Evolutionary conservation across 2,888 invertebrate genomes (phyloP), one percentile per base, ranked within the genome.

Genomic region (Aspidiotus destructor): DNA sequence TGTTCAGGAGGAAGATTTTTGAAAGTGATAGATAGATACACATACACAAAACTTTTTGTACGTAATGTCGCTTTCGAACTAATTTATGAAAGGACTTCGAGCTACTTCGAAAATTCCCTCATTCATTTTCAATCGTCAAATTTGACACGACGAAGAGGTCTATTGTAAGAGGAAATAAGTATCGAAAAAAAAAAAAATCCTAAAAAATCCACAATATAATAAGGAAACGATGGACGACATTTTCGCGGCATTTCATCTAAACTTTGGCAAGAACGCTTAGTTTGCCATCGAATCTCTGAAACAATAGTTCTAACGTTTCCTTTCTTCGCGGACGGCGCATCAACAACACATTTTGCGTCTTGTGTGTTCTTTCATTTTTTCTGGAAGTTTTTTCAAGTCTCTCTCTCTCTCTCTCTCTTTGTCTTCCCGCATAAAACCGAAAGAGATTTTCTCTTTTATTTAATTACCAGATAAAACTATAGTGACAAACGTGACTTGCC

Each of bases 241-340:
- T 57, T 65, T 58, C 48, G 48, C 65, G 48, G 57, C 60, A 57
- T 65, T 65, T 65, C 57, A 65, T 65, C 65, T 58, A 57, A 65
- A 57, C 58, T 65, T 57, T 16, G 16, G 11, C 15, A 11, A 2
- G 53, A 53, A 63, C 53, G 53, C 11, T 63, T 15, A 28, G 58
- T 65, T 65, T 58, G 58, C 58, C 58, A 58, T 40, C 6, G 58
- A 58, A 58, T 58, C 28, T 40, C 10, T 13, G 40, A 15, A 28
- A 58, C n/a, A 48, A n/a, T n/a, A 48, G 48, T 48, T n/a, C 6
- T n/a, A 48, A 48, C 48, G 48, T 48, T 48, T 48, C 10, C 48
- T 28, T 28, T 28, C 28, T 13, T 48, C 48, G 1, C 48, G 48
- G n/a, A 11, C 48, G 48, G 48, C 48, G 48, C 48, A 28, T 28